These are phyloP conservation scores for Eremobia ochroleuca DNA, from an alignment of 2,888 invertebrate genomes.

Conservation along the genomic window DNA sequence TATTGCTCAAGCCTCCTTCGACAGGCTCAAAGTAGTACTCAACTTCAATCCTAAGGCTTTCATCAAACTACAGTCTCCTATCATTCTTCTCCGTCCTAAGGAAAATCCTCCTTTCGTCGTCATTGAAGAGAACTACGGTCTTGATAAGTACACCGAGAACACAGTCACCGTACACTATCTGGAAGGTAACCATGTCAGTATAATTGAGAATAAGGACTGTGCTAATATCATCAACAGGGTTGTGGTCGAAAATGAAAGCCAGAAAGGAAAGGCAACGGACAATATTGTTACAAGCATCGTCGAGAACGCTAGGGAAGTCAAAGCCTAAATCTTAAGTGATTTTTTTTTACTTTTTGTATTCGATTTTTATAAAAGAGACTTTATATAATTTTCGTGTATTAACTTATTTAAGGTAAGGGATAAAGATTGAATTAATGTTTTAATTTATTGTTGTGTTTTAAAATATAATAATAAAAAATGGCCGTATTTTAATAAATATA, in stretches of 20 bases:
- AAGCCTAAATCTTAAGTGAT: slow-evolving; percentile 60
- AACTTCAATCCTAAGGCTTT: slow-evolving; percentile 85
- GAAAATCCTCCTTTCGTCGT: slow-evolving; percentile 88
- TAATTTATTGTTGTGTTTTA: slow-evolving; percentile 59
- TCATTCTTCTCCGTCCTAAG: slow-evolving; percentile 92
- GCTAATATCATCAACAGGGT: slow-evolving; percentile 92
- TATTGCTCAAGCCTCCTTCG: slow-evolving; percentile 80
- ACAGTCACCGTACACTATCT: slow-evolving; percentile 91
- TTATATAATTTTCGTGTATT: slow-evolving; percentile 44
- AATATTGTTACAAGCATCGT: slow-evolving; percentile 84
- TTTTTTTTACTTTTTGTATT: slow-evolving; percentile 36
- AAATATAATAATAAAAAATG: slow-evolving; percentile 68
- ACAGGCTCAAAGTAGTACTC: slow-evolving; percentile 90
- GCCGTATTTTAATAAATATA: slow-evolving; percentile 75
- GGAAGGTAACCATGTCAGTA: slow-evolving; percentile 94
- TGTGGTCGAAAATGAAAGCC: slow-evolving; percentile 73
- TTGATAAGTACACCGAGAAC: slow-evolving; percentile 91
- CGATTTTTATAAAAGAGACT: slow-evolving; percentile 37
- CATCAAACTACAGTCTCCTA: slow-evolving; percentile 90
- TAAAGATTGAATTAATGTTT: slow-evolving; percentile 26
- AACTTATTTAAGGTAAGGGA: slow-evolving; percentile 63
- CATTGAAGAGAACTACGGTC: slow-evolving; percentile 92
- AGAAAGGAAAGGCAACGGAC: slow-evolving; percentile 74
- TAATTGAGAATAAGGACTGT: slow-evolving; percentile 92
- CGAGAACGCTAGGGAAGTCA: slow-evolving; percentile 80